A percentile compares a stretch with the other conserved stretches of the same genome.
phyloP scores from a whole-genome alignment of 1,140 invertebrate genomes.

The Drosophila persimilis region DNA sequence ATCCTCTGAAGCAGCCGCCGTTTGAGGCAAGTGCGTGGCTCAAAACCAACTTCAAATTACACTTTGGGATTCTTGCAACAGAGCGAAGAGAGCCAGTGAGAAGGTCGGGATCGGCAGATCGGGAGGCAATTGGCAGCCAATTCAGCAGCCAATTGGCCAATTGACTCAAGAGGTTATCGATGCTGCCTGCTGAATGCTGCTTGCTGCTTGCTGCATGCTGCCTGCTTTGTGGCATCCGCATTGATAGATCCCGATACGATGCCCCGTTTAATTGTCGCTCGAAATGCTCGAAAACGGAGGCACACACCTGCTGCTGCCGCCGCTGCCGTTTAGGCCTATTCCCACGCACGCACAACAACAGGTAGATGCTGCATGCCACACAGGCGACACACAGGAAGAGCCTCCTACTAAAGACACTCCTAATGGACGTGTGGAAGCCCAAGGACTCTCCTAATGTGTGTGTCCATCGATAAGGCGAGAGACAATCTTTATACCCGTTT shows the following conservation, averaged over 20 bases:
- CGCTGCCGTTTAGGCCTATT: conserved; percentile 44
- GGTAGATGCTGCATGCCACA: conserved; percentile 44
- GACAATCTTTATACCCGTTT: conserved; percentile 32
- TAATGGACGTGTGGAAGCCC: conserved; percentile 34
- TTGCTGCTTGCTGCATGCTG: neutral
- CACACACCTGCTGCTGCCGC: conserved; percentile 17
- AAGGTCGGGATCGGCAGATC: too few relatives aligned
- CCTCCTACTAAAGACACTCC: conserved; percentile 50
- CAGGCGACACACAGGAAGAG: conserved; percentile 56
- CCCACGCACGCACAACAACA: conserved; percentile 55
- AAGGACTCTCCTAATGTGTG: too few relatives aligned
- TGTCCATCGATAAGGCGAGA: too few relatives aligned
- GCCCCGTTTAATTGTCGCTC: conserved; percentile 66
- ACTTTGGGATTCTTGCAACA: conserved; percentile 21
- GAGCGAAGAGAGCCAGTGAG: too few relatives aligned
- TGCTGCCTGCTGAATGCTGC: conserved; percentile 15
- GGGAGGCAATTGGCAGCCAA: too few relatives aligned
- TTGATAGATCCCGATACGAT: conserved; percentile 56
- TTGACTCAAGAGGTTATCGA: conserved; percentile 61
- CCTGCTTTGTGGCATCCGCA: conserved; percentile 59
- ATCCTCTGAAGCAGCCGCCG: conserved; percentile 67
- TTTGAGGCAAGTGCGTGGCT: conserved; percentile 59
- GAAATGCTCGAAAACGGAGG: neutral
- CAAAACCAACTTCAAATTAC: conserved; percentile 73
- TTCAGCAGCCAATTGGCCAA: conserved; percentile 65